Conservation (phyloP, 1,140 invertebrate species). For the Mylabris phalerata region DNA sequence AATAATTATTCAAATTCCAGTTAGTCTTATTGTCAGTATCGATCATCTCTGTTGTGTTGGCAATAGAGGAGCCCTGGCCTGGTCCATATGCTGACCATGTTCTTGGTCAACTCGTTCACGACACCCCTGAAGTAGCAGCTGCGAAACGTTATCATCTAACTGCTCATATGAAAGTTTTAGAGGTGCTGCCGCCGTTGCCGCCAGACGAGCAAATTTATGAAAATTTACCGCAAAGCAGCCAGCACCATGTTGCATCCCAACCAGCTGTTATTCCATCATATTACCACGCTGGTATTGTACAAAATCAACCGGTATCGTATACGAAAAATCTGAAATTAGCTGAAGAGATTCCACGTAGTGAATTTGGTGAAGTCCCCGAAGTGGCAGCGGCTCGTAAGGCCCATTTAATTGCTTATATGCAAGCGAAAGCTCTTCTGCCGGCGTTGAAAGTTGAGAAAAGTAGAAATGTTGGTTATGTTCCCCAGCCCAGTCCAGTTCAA, state of each 20-base stretch:
- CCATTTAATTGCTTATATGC: constrained; percentile 13
- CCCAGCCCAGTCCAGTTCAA: not conserved
- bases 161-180: constrained; percentile 13
- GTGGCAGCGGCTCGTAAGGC: constrained; percentile 21
- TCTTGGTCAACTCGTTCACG: constrained; percentile 13
- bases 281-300: not conserved
- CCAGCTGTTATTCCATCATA: not conserved
- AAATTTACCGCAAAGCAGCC: not conserved
- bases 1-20: too few species aligned
- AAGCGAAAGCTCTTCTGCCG: constrained; percentile 1
- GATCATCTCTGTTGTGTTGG: not conserved
- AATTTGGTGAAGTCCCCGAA: constrained; percentile 17
- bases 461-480: not conserved
- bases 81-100: constrained; percentile 19
- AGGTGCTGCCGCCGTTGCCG: constrained; percentile 9
- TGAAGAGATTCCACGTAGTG: constrained; percentile 14
- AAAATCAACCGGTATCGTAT: not conserved
- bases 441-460: not conserved
- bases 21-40: not conserved
- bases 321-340: not conserved
- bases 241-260: not conserved
- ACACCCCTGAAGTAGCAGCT: constrained; percentile 26
- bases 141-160: constrained; percentile 14
- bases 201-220: constrained; percentile 8
- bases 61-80: constrained; percentile 11